Evolutionary conservation across 2,113 vertebrate species (phyloP).

Genomic region (Plestiodon gilberti): DNA sequence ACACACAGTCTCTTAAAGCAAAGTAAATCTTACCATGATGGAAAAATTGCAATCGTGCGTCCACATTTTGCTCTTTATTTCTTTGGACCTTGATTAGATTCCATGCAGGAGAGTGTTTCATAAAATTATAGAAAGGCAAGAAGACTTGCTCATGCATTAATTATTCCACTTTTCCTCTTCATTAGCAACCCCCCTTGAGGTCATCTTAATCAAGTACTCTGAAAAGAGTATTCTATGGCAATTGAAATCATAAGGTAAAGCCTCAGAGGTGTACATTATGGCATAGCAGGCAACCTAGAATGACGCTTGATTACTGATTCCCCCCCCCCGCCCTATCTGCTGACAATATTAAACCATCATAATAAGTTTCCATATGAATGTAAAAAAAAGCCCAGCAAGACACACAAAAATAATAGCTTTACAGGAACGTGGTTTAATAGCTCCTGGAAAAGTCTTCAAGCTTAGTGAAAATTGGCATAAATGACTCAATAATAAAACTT

Average conservation of each 20-base stretch:
- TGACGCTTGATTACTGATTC: slow-evolving; percentile 9
- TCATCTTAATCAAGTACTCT: neutral
- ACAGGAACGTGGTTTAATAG: neutral
- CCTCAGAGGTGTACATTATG: neutral
- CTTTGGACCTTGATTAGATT: neutral
- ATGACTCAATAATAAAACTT: too few relatives aligned
- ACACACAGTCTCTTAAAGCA: neutral
- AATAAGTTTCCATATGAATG: neutral
- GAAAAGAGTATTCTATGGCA: neutral
- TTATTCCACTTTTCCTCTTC: slow-evolving; percentile 8
- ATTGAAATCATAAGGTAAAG: neutral
- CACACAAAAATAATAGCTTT: neutral
- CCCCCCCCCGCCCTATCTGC: neutral
- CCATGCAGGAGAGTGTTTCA: neutral
- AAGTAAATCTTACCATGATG: neutral
- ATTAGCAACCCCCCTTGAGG: slow-evolving; percentile 3
- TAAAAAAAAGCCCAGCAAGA: neutral
- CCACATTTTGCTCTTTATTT: neutral
- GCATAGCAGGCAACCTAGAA: neutral
- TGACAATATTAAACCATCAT: neutral
- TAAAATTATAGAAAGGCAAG: neutral
- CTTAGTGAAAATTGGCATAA: neutral
- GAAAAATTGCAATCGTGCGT: neutral
- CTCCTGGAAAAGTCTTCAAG: neutral
- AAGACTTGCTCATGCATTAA: slow-evolving; percentile 12